Conservation (phyloP, 2,888 invertebrate species). For the Rhorus exstirpatorius region DNA sequence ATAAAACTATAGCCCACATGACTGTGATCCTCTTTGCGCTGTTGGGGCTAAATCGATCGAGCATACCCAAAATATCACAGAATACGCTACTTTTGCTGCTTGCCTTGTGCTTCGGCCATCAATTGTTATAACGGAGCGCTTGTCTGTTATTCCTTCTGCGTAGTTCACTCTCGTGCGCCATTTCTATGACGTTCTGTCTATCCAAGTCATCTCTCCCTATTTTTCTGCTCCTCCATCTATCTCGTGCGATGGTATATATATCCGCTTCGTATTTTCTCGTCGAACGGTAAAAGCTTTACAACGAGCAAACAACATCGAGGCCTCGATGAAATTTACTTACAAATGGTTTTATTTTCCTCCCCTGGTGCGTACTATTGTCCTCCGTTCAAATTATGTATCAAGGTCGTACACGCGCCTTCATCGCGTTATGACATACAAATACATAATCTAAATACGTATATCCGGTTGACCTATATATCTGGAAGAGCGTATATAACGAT, state of each 20-base stretch:
- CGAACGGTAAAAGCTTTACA: constrained; percentile 36
- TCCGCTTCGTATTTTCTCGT: constrained; percentile 28
- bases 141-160: constrained; percentile 13
- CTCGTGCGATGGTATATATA: constrained; percentile 15
- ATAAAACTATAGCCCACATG: background rate
- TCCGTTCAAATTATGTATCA: background rate
- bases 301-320: constrained; percentile 42
- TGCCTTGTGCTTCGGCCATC: background rate
- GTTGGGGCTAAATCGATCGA: constrained; percentile 35
- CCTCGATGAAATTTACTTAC: constrained; percentile 30
- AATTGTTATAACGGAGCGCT: background rate
- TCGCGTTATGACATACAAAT: too few relatives aligned
- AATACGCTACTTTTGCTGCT: constrained; percentile 4
- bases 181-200: background rate
- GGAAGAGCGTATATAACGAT: too few relatives aligned
- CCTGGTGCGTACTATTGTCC: background rate
- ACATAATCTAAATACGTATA: too few relatives aligned
- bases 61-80: background rate
- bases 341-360: background rate
- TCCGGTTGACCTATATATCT: too few relatives aligned
- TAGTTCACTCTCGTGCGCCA: constrained; percentile 1
- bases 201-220: background rate
- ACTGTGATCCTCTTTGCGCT: constrained; percentile 27
- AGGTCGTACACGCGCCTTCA: constrained; percentile 17
- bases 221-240: background rate